Evolutionary conservation across 1,140 invertebrate species (phyloP), one percentile per base, ranked within the genome.

Genomic region (Littorina saxatilis): DNA sequence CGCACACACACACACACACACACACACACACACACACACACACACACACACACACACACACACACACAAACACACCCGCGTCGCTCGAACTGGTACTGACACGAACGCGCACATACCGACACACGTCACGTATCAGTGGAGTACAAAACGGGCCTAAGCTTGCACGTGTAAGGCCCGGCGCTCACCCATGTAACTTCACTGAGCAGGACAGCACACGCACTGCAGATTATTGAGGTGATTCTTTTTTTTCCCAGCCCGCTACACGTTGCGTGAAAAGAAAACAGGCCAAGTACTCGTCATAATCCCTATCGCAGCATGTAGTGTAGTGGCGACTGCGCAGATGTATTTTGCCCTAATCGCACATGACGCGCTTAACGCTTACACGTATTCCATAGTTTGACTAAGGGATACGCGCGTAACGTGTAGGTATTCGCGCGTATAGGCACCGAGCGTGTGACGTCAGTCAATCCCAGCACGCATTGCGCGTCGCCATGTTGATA

Each of bases 1-100:
- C 63, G 9, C 29, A 13, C 63, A 35, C 63, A 68, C 63, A 68
- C 63, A 68, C 63, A 68, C 63, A 68, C 63, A 68, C 63, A 68
- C 63, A 68, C 63, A 68, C 63, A 39, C 68, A 40, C 35, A 23
- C 35, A 40, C 74, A 29, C 74, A 55, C 74, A 29, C 15, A 52
- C 74, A 55, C 32, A 50, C 37, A 23, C 58, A 63, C 39, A 27
- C 55, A 63, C 55, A 39, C 55, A 43, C 55, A 39, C 58, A 47
- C 72, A 27, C 72, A 23, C 37, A 5, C 68, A 40, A 20, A 20
- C 68, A 40, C 68, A 20, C 68, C 15, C 68, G 23, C 68, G 23
- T 32, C 76, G 13, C 76, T 37, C 76, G n/a, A 50, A 23, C 52
- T 4, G n/a, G 3, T 9, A 23, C 43, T 27, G 50, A 32, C 55